Evolutionary conservation across 2,888 invertebrate genomes (phyloP).

Genomic region (Agriopis leucophaearia): DNA sequence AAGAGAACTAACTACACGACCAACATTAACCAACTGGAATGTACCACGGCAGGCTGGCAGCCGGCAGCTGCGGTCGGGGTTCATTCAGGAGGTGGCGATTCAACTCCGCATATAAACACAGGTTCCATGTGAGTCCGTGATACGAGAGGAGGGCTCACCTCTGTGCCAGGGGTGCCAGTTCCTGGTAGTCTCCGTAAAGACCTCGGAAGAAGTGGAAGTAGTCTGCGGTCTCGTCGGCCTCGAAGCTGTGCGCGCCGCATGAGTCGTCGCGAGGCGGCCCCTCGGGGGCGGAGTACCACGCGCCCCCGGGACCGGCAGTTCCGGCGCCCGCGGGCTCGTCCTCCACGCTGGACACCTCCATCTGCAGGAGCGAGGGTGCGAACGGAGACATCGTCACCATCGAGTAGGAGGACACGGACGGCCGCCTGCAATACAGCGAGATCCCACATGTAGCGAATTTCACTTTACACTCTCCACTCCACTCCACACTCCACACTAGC

Average conservation of each 20-base stretch:
- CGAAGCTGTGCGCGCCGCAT: conserved; percentile 55
- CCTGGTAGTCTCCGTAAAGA: conserved; percentile 72
- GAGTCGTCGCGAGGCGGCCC: conserved; percentile 29
- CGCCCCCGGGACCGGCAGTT: conserved; percentile 50
- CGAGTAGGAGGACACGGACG: conserved; percentile 46
- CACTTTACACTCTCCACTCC: no score
- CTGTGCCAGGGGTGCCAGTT: conserved; percentile 53
- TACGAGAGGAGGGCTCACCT: conserved; percentile 5
- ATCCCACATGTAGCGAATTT: not conserved
- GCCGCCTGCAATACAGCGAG: conserved; percentile 41
- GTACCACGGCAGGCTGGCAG: no score
- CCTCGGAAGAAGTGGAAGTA: conserved; percentile 81
- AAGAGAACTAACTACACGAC: no score
- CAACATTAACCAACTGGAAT: no score
- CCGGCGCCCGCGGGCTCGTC: conserved; percentile 50
- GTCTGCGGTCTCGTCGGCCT: conserved; percentile 71
- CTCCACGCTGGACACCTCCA: conserved; percentile 50
- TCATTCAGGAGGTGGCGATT: no score
- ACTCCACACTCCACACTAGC: no score
- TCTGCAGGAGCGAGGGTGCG: conserved; percentile 33
- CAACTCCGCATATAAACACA: no score
- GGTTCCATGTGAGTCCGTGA: no score
- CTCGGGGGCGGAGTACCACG: conserved; percentile 54
- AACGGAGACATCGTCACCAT: conserved; percentile 32
- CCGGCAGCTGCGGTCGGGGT: no score